Evolutionary conservation across 1,140 invertebrate species (phyloP), one percentile per base, ranked within the genome.

Genomic region (Drosophila virilis): DNA sequence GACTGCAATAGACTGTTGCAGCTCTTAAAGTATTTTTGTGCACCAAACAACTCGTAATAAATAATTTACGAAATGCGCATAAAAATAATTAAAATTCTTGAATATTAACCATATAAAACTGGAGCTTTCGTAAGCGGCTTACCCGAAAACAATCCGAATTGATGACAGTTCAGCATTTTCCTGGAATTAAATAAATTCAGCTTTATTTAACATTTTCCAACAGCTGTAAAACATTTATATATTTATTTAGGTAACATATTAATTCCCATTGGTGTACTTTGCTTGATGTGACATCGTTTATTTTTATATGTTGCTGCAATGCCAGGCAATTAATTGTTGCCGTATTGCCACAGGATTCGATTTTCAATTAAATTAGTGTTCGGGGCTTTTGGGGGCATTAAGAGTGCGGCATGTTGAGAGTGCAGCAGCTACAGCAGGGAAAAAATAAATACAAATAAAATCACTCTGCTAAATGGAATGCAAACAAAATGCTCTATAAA

Each of bases 351-450:
- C n/a, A 33, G 17, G 60, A 55, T 45, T 33, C 58, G 61, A 67
- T 68, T 72, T 72, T 64, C 79, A 82, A 88, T 88, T 81, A 75
- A 86, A 82, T 82, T 79, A 73, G 71, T 32, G 55, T 62, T 37
- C 42, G 48, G 75, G 51, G 66, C 57, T 59, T 64, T 83, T 51
- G 71, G 61, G 61, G 71, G 42, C 51, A 65, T 71, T 61, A 57
- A 40, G 22, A 42, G 40, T 42, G 40, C 40, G 3, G 40, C 40
- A 42, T 10, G 10, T 12, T 12, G 33, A 33, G 4, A 28, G 22
- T 28, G 45, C 77, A 64, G 42, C 52, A 28, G 12, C 28, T 33
- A 3, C n/a, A 51, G 17, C 17, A 17, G 17, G 17, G 9, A 13
- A 13, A 8, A 50, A 43, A 61, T 54, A 69, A 83, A 22, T 22